These are phyloP conservation scores for Jacana jacana DNA, from an alignment of 2,113 vertebrate genomes.

Conservation along the genomic window DNA sequence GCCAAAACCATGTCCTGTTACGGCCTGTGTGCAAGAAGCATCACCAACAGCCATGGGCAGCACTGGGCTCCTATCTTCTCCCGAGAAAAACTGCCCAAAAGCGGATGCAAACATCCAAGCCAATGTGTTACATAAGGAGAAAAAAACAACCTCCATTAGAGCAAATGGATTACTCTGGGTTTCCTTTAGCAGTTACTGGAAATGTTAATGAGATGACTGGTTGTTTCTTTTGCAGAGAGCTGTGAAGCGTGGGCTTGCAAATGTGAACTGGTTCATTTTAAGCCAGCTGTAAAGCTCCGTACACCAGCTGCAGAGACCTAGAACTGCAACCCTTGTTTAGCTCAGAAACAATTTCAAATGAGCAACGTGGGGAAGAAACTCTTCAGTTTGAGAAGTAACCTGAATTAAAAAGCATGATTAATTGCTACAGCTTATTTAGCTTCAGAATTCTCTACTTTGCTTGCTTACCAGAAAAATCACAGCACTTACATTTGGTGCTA, in stretches of 20 bases:
- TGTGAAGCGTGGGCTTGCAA: neutral
- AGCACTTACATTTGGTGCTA: neutral
- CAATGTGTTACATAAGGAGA: neutral
- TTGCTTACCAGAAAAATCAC: neutral
- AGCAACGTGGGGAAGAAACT: neutral
- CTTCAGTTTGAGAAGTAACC: constrained; percentile 4
- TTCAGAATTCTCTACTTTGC: constrained; percentile 23
- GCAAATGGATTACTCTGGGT: neutral
- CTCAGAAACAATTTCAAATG: constrained; percentile 10
- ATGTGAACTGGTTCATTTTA: neutral
- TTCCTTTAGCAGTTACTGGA: constrained; percentile 15
- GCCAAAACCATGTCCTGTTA: neutral
- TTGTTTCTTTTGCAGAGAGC: constrained; percentile 14
- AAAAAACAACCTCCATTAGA: neutral
- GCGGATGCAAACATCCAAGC: neutral
- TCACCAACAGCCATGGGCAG: neutral
- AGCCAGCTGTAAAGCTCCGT: neutral
- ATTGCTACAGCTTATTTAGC: constrained; percentile 21
- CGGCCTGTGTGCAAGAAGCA: neutral
- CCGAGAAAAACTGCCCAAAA: neutral
- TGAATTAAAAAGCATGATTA: constrained; percentile 20
- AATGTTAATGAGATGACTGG: neutral
- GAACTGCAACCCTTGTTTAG: neutral
- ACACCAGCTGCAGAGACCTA: neutral
- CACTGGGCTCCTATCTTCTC: neutral